Base-by-base conservation (phyloP, 2,113 vertebrate species). In the Gila orcuttii region DNA sequence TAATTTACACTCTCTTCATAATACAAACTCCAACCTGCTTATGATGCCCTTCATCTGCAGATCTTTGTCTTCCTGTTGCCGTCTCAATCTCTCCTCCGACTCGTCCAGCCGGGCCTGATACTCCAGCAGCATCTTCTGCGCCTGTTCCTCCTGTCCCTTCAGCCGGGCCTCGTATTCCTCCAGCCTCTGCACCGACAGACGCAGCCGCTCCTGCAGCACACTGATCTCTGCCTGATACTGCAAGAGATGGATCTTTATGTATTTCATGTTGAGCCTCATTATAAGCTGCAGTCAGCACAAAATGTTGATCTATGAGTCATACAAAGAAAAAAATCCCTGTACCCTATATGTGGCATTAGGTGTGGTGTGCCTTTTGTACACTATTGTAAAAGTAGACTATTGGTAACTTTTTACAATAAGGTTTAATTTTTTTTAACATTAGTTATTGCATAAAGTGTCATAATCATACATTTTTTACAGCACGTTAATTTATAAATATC, bases 21-120 rank as follows among this genome's bases (percentile, higher is more conserved):
- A 55, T 57, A 57, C 55, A 57, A 57, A 57, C 55, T 23, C 86
- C 15, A 90, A 99, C 98, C 98, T 97, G 96, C 97, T 99, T 94
- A 99, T 99, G 92, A 99, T 99, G 93, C 97, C 96, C 91, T 99
- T 99, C 97, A 99, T 99, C 95, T 99, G 98, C 86, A 98, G 96
- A 91, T 99, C 98, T 91, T 99, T 99, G 93, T 99, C 98, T 2
- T 99, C 98, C 92, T 99, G 98, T 94, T 99, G 98, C 77, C 98
- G 91, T 19, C 97, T 96, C 88, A 99, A 96, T 3, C 97, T 92
- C 88, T 99, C 98, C 94, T 99, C 98, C 0, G 98, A 97, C 92
- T 99, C 97, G 91, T 99, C 97, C 92, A 99, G 96, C 85, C 97
- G 91, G 1, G 97, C 96, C 94, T 99, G 98, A 91, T 99, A 99